These are phyloP conservation scores for Drosophila barbarae DNA, from an alignment of 2,888 invertebrate genomes.

Conservation along the genomic window DNA sequence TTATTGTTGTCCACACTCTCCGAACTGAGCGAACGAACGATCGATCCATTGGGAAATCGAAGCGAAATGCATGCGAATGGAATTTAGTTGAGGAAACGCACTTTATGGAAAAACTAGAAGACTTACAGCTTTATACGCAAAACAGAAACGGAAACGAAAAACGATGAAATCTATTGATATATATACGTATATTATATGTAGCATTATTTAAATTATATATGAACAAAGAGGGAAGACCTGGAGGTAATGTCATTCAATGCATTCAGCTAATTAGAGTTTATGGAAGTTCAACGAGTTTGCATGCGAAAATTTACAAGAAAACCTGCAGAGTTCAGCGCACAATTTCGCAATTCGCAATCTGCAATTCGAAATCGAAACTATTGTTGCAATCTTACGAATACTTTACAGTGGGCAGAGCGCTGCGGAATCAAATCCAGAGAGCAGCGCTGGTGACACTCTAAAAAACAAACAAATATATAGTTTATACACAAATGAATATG, in stretches of 20 bases:
- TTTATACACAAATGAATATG: constrained; percentile 37
- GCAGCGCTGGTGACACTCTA: constrained; percentile 53
- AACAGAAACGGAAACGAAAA: constrained; percentile 36
- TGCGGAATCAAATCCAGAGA: constrained; percentile 37
- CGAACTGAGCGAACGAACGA: constrained; percentile 43
- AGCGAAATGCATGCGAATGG: constrained; percentile 47
- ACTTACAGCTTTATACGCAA: constrained; percentile 76
- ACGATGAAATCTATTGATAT: constrained; percentile 59
- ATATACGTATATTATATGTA: constrained; percentile 55
- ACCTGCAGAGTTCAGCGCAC: constrained; percentile 26
- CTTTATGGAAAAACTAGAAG: constrained; percentile 71
- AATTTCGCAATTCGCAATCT: constrained; percentile 19
- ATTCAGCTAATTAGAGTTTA: constrained; percentile 47
- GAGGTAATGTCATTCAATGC: constrained; percentile 46
- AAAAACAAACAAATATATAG: constrained; percentile 42
- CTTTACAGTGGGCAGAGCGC: constrained; percentile 52
- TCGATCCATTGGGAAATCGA: constrained; percentile 23
- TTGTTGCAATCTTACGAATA: constrained; percentile 52
- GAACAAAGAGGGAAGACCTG: constrained; percentile 31
- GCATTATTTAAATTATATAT: constrained; percentile 62
- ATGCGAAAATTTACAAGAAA: constrained; percentile 5
- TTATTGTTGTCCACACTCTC: constrained; percentile 59
- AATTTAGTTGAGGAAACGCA: constrained; percentile 69
- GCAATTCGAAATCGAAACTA: constrained; percentile 41
- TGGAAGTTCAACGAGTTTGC: constrained; percentile 23